A percentile compares a stretch with the other conserved stretches of the same genome.
Evolutionary conservation across 35 echinoderm and acorn worm species (phyloP).

Genomic region (Chiridota heheva): DNA sequence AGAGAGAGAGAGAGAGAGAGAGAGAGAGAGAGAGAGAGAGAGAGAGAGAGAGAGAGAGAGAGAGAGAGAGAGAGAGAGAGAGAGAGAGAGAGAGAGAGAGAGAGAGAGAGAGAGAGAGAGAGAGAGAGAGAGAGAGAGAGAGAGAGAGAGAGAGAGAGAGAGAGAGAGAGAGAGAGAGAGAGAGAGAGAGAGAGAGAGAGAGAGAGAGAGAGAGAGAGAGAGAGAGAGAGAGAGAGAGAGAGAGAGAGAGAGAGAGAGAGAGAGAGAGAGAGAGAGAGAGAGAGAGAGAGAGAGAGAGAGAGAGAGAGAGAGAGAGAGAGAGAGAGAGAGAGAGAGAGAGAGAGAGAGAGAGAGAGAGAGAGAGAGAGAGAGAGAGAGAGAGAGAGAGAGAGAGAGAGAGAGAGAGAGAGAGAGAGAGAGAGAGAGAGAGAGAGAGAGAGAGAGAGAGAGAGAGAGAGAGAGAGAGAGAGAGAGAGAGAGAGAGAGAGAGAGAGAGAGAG

Average conservation of each 20-base stretch:
- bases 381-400: conserved; percentile 4
- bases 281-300: neutral
- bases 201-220: conserved; percentile 9
- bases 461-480: conserved; percentile 4
- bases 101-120: conserved; percentile 9
- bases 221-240: conserved; percentile 9
- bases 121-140: conserved; percentile 9
- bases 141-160: conserved; percentile 9
- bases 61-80: conserved; percentile 9
- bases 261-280: neutral
- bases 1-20: conserved; percentile 9
- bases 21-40: conserved; percentile 9
- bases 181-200: conserved; percentile 9
- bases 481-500: conserved; percentile 4
- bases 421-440: conserved; percentile 4
- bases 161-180: conserved; percentile 9
- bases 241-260: conserved; percentile 7
- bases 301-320: neutral
- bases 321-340: conserved; percentile 5
- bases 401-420: conserved; percentile 4
- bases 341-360: conserved; percentile 4
- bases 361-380: conserved; percentile 4
- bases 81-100: conserved; percentile 9
- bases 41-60: conserved; percentile 9
- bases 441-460: conserved; percentile 4